Evolutionary conservation across 2,888 invertebrate genomes (phyloP).

Genomic region (Drosophila histrio): DNA sequence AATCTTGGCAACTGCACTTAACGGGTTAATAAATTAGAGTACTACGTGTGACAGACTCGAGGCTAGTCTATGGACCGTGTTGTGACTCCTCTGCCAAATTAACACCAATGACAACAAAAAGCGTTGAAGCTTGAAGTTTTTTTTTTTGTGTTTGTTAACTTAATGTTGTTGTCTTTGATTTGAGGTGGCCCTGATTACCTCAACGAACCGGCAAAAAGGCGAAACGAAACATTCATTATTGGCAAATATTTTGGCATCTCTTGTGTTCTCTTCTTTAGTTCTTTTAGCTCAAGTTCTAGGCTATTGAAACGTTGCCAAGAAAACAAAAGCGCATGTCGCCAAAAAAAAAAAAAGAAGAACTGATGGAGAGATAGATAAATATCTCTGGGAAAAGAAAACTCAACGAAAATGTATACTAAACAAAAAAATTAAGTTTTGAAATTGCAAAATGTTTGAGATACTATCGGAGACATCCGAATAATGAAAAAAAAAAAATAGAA

Average conservation of each 20-base stretch:
- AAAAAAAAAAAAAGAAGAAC: slow-evolving; percentile 18
- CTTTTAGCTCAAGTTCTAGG: slow-evolving; percentile 63
- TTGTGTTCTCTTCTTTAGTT: slow-evolving; percentile 6
- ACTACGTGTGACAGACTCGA: slow-evolving; percentile 16
- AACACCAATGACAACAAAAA: slow-evolving; percentile 46
- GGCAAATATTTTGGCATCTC: slow-evolving; percentile 39
- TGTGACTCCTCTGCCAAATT: slow-evolving; percentile 41
- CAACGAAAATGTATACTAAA: neutral
- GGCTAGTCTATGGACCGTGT: neutral
- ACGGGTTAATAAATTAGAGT: slow-evolving; percentile 36
- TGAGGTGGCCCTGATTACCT: slow-evolving; percentile 38
- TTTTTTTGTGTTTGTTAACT: slow-evolving; percentile 26
- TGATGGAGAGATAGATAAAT: slow-evolving; percentile 29
- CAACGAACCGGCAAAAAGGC: slow-evolving; percentile 24
- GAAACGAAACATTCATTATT: slow-evolving; percentile 43
- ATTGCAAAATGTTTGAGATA: slow-evolving; percentile 28
- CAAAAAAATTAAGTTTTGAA: slow-evolving; percentile 23
- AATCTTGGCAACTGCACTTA: slow-evolving; percentile 28
- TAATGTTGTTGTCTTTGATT: slow-evolving; percentile 28
- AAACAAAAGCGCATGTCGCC: slow-evolving; percentile 49
- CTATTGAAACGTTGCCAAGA: slow-evolving; percentile 64
- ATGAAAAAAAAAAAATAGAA: slow-evolving; percentile 32
- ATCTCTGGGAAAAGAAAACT: slow-evolving; percentile 15
- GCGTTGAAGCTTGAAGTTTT: slow-evolving; percentile 50
- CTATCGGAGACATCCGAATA: slow-evolving; percentile 26